Percentiles rank a stretch among this genome's conserved stretches.
These are phyloP conservation scores for Caenorhabditis sinica DNA, from an alignment of 2,888 invertebrate species.

Conservation along the genomic window DNA sequence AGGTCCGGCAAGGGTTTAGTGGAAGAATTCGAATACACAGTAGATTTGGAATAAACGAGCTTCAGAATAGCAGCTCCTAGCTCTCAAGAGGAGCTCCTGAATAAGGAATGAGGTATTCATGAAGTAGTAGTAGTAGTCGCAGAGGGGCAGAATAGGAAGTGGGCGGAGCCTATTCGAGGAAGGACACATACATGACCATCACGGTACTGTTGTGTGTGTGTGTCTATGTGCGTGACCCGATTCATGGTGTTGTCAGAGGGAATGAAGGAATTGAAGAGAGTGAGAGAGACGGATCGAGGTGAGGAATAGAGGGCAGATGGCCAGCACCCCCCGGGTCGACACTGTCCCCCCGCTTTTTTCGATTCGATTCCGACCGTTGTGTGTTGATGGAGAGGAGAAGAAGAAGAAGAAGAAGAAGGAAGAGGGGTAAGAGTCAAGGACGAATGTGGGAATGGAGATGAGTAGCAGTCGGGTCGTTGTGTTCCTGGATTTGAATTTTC, in stretches of 20 bases:
- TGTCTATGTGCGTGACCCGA: constrained; percentile 51
- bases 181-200: constrained; percentile 37
- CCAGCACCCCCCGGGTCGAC: constrained; percentile 21
- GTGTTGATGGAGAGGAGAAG: constrained; percentile 41
- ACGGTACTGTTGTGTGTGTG: constrained; percentile 39
- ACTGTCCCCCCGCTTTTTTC: constrained; percentile 52
- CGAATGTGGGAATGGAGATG: constrained; percentile 7
- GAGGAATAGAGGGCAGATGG: constrained; percentile 48
- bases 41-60: not conserved
- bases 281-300: constrained; percentile 21
- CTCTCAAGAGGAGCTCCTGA: constrained; percentile 14
- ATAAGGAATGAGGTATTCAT: constrained; percentile 49
- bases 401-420: constrained; percentile 18
- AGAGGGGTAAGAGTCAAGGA: constrained; percentile 23
- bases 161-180: constrained; percentile 44
- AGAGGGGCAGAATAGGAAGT: constrained; percentile 7
- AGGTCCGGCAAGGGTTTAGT: constrained; percentile 45
- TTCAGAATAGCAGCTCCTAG: constrained; percentile 2
- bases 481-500: not conserved
- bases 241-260: constrained; percentile 40
- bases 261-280: constrained; percentile 15
- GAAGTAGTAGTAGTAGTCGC: not conserved
- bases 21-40: constrained; percentile 5
- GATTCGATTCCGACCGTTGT: constrained; percentile 47
- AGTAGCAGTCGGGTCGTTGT: not conserved